Evolutionary conservation across 2,113 vertebrate genomes (phyloP).

Genomic region (Gopherus flavomarginatus): DNA sequence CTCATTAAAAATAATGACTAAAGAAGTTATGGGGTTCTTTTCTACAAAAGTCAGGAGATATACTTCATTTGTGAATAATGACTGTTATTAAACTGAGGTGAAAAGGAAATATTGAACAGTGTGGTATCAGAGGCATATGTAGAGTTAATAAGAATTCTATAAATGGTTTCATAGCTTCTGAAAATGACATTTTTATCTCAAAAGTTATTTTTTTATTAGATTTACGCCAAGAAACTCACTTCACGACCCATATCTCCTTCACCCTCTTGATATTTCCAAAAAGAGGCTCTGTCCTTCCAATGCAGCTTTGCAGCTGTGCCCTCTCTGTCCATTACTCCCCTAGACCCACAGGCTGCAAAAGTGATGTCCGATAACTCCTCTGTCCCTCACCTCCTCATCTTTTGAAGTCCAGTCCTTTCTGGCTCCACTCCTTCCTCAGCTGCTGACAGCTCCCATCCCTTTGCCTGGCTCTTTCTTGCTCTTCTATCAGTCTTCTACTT

Average conservation of each 20-base stretch:
- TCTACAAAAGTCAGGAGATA: slow-evolving; percentile 27
- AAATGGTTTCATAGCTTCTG: background rate
- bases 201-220: background rate
- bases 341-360: background rate
- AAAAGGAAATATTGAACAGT: slow-evolving; percentile 15
- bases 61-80: slow-evolving; percentile 57
- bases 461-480: background rate
- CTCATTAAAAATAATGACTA: slow-evolving; percentile 71
- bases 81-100: slow-evolving; percentile 46
- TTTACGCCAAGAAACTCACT: background rate
- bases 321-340: background rate
- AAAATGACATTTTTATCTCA: background rate
- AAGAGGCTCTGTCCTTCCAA: background rate
- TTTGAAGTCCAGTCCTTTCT: background rate
- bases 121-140: background rate
- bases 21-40: slow-evolving; percentile 25
- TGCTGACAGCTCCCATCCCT: background rate
- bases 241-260: background rate
- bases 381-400: background rate
- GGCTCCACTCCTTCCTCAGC: background rate
- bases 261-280: background rate
- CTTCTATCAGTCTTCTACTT: background rate
- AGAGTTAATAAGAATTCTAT: background rate
- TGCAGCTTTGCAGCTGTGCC: background rate
- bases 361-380: background rate